Evolutionary conservation across 2,888 invertebrate genomes (phyloP).

Genomic region (Cosmopolites sordidus): DNA sequence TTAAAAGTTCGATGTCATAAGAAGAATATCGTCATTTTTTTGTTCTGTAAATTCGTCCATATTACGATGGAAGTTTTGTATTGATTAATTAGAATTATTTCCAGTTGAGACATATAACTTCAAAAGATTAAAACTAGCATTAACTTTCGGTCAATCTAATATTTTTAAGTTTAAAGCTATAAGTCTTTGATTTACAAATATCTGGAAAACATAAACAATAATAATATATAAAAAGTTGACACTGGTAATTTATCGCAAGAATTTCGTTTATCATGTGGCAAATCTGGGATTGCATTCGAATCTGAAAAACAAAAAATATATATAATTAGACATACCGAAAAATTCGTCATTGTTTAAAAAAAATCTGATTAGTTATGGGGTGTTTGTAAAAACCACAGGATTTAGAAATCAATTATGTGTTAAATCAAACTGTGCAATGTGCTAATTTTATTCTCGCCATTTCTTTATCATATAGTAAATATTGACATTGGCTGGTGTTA

Average conservation of each 20-base stretch:
- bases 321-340: not conserved
- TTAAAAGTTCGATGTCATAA: no score
- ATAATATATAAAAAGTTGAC: not conserved
- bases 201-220: conserved; percentile 4
- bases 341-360: not conserved
- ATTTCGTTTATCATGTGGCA: conserved; percentile 19
- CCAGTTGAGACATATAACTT: no score
- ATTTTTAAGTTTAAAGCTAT: not conserved
- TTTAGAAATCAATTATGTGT: no score
- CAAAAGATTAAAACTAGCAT: no score
- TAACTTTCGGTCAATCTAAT: no score
- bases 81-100: no score
- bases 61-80: no score
- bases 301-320: conserved; percentile 25
- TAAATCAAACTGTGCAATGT: not conserved
- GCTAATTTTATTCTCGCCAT: not conserved
- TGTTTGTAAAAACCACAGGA: not conserved
- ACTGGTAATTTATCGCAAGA: conserved; percentile 4
- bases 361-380: not conserved
- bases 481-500: not conserved
- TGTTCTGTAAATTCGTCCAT: no score
- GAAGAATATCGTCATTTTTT: no score
- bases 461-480: not conserved
- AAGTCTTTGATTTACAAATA: conserved; percentile 7
- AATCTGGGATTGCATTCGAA: conserved; percentile 29